phyloP scores from a whole-genome alignment of 2,797 vertebrate genomes.

The Fundulus diaphanus region DNA sequence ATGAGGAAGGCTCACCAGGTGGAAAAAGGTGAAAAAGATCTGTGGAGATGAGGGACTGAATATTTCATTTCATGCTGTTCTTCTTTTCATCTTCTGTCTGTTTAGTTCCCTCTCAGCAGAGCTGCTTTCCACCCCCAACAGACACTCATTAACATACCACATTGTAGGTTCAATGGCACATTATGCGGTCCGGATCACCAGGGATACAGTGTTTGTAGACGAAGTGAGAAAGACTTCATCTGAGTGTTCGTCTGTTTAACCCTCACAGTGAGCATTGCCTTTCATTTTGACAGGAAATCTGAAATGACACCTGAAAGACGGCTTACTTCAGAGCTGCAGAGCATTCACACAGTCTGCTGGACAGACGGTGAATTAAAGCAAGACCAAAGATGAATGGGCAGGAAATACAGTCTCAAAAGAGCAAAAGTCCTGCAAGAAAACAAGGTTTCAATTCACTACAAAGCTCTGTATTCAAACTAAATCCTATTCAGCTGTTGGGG shows the following conservation, averaged over 20 bases:
- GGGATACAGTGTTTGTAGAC: conserved; percentile 6
- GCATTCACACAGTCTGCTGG: not conserved
- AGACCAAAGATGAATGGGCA: not conserved
- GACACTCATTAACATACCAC: conserved; percentile 21
- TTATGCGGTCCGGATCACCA: conserved; percentile 15
- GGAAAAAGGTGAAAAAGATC: conserved; percentile 9
- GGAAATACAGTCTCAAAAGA: not conserved
- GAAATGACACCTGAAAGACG: conserved; percentile 6
- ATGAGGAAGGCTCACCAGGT: conserved; percentile 3
- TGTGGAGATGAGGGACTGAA: conserved; percentile 8
- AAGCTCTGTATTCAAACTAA: not conserved
- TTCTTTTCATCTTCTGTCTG: conserved; percentile 3
- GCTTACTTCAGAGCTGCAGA: conserved; percentile 5
- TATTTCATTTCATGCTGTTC: conserved; percentile 1
- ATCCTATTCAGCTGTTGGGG: not conserved
- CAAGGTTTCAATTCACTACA: not conserved
- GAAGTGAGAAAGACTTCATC: conserved; percentile 13
- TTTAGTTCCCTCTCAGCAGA: not conserved
- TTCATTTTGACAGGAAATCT: not conserved
- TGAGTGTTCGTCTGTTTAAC: not conserved
- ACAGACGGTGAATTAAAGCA: conserved; percentile 1
- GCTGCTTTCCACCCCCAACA: conserved; percentile 2
- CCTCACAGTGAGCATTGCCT: not conserved
- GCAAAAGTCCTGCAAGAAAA: not conserved
- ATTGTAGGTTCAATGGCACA: conserved; percentile 21